Base-by-base conservation (phyloP, 30 jellyfish, hydroid and myxozoan genomes). In the Cassiopea andromeda region DNA sequence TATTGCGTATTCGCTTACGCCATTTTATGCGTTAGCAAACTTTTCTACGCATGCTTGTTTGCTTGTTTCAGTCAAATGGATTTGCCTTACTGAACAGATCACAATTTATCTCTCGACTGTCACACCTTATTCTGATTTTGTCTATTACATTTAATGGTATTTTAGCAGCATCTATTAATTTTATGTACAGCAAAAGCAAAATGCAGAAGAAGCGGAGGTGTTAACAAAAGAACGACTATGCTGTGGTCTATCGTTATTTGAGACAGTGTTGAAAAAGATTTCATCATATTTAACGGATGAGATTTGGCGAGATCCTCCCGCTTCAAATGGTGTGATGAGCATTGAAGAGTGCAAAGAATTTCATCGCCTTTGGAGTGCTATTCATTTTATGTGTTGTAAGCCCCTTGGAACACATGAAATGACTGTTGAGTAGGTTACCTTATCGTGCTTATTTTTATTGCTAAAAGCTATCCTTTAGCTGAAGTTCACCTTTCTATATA, bases 281-380 rank as follows among this genome's bases (percentile, higher is more conserved):
- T 70, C 95, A 81, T 80, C 98, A 8, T 96, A 71, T 81, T 79
- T 96, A 85, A 89, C 95, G 12, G 99, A 96, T 73, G 97, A 92
- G 17, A 90, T 92, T 9, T 96, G 99, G 99, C 85, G 92, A 74
- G 99, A 96, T 48, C 98, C 99, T 27, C 94, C 99, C 1, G 98
- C 99, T 10, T 78, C 98, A 7, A 96, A 96, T 85, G 99, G 99
- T 9, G 99, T 96, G 47, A 92, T 96, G 99, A 92, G 97, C 85
- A 89, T 96, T 16, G 99, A 96, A 77, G 99, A 96, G 83, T 96
- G 99, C 90, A 88, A 88, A 59, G 99, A 96, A 75, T 96, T 96
- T 80, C 99, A 96, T 85, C 98, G 99, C 7, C 87, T 96, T 16
- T 96, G 99, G 99, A 96, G 99, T 84, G 99, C 99, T 18, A 92